A percentile compares a stretch with the other conserved stretches of the same genome.
phyloP scores from a whole-genome alignment of 2,797 vertebrate species.

The Clangula hyemalis region DNA sequence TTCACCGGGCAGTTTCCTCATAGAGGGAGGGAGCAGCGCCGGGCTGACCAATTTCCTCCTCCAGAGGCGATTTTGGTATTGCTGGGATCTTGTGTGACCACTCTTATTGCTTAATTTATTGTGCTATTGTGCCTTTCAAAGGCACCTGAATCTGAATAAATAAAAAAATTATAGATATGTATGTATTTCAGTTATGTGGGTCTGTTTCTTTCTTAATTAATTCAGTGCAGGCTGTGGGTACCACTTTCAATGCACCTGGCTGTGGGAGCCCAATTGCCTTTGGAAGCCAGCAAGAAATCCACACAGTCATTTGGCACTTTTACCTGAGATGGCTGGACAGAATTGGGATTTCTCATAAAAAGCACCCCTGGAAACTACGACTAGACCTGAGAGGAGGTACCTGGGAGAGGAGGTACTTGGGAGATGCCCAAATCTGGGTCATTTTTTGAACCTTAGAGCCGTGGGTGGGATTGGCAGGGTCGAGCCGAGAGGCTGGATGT shows the following conservation, averaged over 20 bases:
- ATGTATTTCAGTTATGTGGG: neutral
- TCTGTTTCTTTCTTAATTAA: neutral
- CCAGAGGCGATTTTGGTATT: neutral
- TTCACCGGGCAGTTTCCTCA: neutral
- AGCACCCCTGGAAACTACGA: neutral
- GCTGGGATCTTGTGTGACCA: neutral
- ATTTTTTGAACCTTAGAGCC: neutral
- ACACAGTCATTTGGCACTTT: neutral
- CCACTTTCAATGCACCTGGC: neutral
- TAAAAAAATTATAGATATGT: neutral
- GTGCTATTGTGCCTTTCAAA: neutral
- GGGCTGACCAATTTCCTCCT: neutral
- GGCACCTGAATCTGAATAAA: neutral
- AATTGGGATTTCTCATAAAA: neutral
- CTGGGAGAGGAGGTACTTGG: neutral
- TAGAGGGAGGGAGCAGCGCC: neutral
- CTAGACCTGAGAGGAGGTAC: neutral
- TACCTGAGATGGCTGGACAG: neutral
- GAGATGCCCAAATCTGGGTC: neutral
- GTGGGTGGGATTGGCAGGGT: neutral
- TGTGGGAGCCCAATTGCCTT: neutral
- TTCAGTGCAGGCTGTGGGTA: neutral
- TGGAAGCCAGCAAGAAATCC: neutral
- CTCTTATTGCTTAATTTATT: neutral
- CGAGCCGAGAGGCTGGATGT: neutral